Conservation (phyloP, 2,888 invertebrate species). For the Trichopoda pennipes region DNA sequence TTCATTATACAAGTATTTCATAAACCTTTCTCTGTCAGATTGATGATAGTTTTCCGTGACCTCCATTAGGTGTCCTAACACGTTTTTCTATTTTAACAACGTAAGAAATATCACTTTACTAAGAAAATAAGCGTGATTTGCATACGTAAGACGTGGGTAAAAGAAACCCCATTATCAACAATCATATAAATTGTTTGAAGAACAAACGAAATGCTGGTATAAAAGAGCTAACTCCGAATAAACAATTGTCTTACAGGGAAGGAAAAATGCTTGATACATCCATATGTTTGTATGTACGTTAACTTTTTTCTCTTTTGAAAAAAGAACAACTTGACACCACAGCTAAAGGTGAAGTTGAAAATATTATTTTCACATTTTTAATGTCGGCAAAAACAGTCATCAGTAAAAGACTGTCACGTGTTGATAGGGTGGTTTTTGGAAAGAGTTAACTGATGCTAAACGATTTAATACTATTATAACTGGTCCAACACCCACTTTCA, state of each 20-base stretch:
- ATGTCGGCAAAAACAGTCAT: conserved; percentile 62
- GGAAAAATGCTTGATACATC: background rate
- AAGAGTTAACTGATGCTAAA: conserved; percentile 29
- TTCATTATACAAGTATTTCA: conserved; percentile 40
- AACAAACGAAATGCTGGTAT: conserved; percentile 23
- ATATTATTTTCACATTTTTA: conserved; percentile 66
- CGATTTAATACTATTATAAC: conserved; percentile 22
- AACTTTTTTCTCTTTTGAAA: conserved; percentile 26
- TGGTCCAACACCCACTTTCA: background rate
- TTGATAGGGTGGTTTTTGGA: conserved; percentile 49
- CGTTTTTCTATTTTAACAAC: conserved; percentile 61
- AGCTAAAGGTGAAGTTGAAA: conserved; percentile 50
- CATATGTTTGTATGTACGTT: background rate
- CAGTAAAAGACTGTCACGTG: conserved; percentile 57
- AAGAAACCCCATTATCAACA: conserved; percentile 48
- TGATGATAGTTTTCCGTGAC: conserved; percentile 66
- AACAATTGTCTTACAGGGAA: conserved; percentile 45
- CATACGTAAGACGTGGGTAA: conserved; percentile 63
- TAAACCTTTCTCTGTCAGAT: conserved; percentile 59
- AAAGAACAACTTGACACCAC: conserved; percentile 50
- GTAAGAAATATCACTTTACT: conserved; percentile 68
- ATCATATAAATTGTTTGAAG: conserved; percentile 33
- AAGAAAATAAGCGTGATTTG: conserved; percentile 68
- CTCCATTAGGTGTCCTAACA: conserved; percentile 60
- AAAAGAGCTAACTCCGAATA: conserved; percentile 30